Conservation (phyloP, 2,797 vertebrate species). For the Gephyroberyx darwinii region DNA sequence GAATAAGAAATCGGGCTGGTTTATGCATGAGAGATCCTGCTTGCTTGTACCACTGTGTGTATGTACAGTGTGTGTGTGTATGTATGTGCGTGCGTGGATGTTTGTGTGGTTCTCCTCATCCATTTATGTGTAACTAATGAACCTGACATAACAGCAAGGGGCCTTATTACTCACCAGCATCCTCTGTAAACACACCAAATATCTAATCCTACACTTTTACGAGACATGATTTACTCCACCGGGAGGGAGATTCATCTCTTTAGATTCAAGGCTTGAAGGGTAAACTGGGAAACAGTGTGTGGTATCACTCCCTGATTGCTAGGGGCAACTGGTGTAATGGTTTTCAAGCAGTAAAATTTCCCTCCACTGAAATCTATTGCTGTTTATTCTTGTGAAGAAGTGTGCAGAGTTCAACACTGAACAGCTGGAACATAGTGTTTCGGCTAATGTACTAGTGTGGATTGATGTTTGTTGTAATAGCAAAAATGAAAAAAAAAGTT, state of each 20-base stretch:
- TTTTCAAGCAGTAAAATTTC: not conserved
- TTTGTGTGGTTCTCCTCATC: not conserved
- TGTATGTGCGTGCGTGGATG: not conserved
- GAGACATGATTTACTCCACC: conserved; percentile 27
- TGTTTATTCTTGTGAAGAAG: not conserved
- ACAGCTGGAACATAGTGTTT: not conserved
- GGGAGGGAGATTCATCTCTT: conserved; percentile 22
- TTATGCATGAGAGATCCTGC: not conserved
- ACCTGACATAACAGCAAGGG: conserved; percentile 32
- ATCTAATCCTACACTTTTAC: conserved; percentile 27
- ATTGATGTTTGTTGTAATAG: no score
- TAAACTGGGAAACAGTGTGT: conserved; percentile 23
- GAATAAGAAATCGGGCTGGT: conserved; percentile 22
- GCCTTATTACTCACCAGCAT: conserved; percentile 44
- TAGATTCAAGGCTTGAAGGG: conserved; percentile 24
- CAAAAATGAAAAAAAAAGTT: no score
- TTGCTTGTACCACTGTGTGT: not conserved
- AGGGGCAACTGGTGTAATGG: not conserved
- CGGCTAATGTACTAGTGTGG: no score
- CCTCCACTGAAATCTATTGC: not conserved
- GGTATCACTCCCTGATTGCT: conserved; percentile 11
- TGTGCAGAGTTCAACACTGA: not conserved
- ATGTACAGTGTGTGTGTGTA: not conserved
- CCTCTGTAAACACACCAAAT: conserved; percentile 22
- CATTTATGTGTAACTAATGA: conserved; percentile 45